These are phyloP conservation scores for Mycetomoellerius zeteki DNA, from an alignment of 1,140 invertebrate genomes.

Conservation along the genomic window DNA sequence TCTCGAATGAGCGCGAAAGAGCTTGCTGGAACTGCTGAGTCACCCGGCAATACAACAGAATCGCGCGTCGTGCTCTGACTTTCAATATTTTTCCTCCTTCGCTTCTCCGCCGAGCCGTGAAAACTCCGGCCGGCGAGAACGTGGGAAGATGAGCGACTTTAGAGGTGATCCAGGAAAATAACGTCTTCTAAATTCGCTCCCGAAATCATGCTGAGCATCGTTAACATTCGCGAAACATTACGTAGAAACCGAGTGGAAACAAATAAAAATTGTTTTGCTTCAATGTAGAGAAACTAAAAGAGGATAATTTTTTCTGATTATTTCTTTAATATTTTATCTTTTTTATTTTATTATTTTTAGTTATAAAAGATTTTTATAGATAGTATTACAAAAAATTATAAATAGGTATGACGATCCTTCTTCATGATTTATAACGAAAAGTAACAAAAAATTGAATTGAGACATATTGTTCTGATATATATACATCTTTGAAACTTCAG, in stretches of 20 bases:
- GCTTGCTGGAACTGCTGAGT: constrained; percentile 73
- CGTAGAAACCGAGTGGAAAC: neutral
- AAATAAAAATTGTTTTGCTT: neutral
- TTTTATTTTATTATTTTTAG: neutral
- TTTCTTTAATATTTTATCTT: neutral
- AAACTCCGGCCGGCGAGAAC: neutral
- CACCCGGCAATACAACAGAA: constrained; percentile 73
- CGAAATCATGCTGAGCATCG: constrained; percentile 1
- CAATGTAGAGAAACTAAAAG: neutral
- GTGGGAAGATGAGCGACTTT: constrained; percentile 32
- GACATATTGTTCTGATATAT: neutral
- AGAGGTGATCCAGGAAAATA: constrained; percentile 23
- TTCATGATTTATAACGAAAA: neutral
- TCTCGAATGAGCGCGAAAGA: constrained; percentile 67
- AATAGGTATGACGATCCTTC: neutral
- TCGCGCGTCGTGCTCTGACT: constrained; percentile 66
- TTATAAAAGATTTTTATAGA: neutral
- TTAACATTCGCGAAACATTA: constrained; percentile 20
- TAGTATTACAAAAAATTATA: neutral
- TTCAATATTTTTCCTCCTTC: constrained; percentile 51
- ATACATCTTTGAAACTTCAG: neutral
- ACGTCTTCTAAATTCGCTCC: constrained; percentile 37
- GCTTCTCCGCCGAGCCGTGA: neutral
- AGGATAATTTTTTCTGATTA: neutral
- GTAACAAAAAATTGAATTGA: neutral